These are phyloP conservation scores for Steatocranus sp. DNA, from an alignment of 2,797 vertebrate genomes.

Conservation along the genomic window DNA sequence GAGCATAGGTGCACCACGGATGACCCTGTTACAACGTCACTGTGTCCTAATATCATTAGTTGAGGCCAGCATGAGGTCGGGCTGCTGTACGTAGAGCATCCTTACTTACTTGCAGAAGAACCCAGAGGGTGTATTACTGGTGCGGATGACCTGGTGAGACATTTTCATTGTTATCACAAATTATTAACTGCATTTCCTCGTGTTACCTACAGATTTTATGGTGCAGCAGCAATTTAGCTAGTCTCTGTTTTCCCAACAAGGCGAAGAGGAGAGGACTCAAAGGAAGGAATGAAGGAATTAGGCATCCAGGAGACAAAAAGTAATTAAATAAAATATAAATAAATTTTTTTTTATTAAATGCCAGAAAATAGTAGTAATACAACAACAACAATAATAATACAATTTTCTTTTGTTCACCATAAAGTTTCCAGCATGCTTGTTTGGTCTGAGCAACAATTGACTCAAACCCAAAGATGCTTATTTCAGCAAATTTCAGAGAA, in stretches of 20 bases:
- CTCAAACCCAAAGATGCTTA: background rate
- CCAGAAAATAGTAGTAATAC: background rate
- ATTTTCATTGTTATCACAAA: conserved; percentile 48
- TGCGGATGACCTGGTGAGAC: background rate
- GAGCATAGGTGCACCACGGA: conserved; percentile 56
- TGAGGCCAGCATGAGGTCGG: conserved; percentile 75
- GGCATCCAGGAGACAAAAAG: background rate
- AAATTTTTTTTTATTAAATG: background rate
- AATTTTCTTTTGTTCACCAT: background rate
- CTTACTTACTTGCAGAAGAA: conserved; percentile 31
- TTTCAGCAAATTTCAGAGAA: background rate
- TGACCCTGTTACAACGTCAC: conserved; percentile 82
- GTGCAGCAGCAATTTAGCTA: background rate
- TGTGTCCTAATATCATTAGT: conserved; percentile 91
- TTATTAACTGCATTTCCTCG: conserved; percentile 41
- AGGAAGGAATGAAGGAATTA: background rate
- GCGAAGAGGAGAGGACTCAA: background rate
- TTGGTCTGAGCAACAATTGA: background rate
- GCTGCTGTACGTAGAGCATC: conserved; percentile 75
- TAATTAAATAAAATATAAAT: background rate
- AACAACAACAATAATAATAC: too few relatives aligned
- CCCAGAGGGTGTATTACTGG: conserved; percentile 26
- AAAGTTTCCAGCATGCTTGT: background rate
- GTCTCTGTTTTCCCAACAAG: background rate
- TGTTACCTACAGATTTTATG: conserved; percentile 16